Evolutionary conservation across 92 coral and sea anemone genomes (phyloP).

Genomic region (Zoanthus sansibaricus): DNA sequence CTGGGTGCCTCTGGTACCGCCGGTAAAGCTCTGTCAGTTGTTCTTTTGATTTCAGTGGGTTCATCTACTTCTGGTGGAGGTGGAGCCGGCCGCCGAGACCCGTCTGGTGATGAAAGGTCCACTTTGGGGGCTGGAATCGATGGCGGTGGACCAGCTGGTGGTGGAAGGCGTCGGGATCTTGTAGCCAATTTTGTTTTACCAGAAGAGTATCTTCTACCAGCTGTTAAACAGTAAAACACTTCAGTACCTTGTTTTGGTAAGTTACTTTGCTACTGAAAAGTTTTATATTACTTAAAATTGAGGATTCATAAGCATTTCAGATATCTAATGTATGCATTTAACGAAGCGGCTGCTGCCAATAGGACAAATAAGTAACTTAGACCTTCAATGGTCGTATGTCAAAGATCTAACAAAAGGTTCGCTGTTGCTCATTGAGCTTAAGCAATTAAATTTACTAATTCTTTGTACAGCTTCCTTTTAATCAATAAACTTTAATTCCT

Average conservation of each 20-base stretch:
- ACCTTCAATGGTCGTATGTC: neutral
- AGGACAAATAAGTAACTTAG: neutral
- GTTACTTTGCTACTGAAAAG: neutral
- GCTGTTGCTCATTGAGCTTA: too few relatives aligned
- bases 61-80: constrained; percentile 3
- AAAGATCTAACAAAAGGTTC: neutral
- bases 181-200: constrained; percentile 71
- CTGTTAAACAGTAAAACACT: neutral
- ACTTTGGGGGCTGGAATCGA: neutral
- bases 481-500: neutral
- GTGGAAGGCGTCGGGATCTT: constrained; percentile 50
- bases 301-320: neutral
- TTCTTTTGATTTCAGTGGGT: neutral
- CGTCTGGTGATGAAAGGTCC: constrained; percentile 24
- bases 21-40: constrained; percentile 12
- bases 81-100: constrained; percentile 37
- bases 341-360: neutral
- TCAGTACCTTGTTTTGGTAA: neutral
- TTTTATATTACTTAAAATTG: neutral
- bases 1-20: constrained; percentile 38
- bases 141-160: constrained; percentile 20
- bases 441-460: neutral
- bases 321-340: neutral
- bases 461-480: neutral
- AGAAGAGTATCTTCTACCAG: constrained; percentile 45